phyloP scores from a whole-genome alignment of 2,888 invertebrate genomes.

The Falcaria lacertinaria region DNA sequence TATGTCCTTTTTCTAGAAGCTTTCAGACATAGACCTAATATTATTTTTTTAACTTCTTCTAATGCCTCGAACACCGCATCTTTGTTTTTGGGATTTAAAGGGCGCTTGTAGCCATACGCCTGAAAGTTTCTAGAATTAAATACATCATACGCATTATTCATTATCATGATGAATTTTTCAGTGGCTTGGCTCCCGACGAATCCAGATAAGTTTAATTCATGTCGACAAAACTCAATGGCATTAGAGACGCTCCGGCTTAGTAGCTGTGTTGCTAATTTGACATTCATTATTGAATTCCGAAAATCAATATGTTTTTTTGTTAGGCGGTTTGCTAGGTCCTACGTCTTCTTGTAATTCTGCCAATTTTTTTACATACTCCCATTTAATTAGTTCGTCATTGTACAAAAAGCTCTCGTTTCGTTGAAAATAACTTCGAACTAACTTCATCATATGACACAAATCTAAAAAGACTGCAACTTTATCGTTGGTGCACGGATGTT shows the following conservation, averaged over 20 bases:
- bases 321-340: conserved; percentile 15
- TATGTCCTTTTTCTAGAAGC: no score
- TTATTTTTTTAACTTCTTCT: conserved; percentile 5
- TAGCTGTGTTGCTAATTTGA: conserved; percentile 17
- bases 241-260: conserved; percentile 17
- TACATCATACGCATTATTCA: conserved; percentile 17
- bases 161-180: conserved; percentile 10
- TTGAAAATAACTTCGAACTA: conserved; percentile 18
- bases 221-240: conserved; percentile 13
- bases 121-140: conserved; percentile 12
- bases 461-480: conserved; percentile 14
- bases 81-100: conserved; percentile 2
- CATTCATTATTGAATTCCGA: conserved; percentile 18
- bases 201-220: conserved; percentile 8
- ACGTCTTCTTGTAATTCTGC: conserved; percentile 11
- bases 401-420: conserved; percentile 4
- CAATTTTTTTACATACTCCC: conserved; percentile 11
- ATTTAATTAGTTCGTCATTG: conserved; percentile 4
- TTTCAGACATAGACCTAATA: conserved; percentile 4
- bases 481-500: conserved; percentile 10
- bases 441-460: conserved; percentile 13
- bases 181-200: conserved; percentile 12
- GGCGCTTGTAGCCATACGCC: conserved; percentile 3
- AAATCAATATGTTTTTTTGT: conserved; percentile 15
- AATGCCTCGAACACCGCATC: conserved; percentile 1